These are phyloP conservation scores for Entomobrya multifasciata DNA, from an alignment of 2,888 invertebrate genomes.

Conservation along the genomic window DNA sequence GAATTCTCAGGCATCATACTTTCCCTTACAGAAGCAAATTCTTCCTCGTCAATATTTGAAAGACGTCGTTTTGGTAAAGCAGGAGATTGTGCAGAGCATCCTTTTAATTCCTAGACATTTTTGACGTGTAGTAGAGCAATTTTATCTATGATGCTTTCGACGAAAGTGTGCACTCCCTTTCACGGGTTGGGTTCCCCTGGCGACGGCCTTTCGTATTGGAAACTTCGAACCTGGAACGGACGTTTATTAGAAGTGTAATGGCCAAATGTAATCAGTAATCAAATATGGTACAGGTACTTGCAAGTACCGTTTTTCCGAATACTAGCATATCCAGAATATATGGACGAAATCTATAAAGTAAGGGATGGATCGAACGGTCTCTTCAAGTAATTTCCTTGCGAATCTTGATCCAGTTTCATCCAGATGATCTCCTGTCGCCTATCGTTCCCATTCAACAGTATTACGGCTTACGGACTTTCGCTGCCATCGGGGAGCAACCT, in stretches of 20 bases:
- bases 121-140: too few relatives aligned
- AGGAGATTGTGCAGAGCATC: neutral
- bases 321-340: neutral
- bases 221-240: neutral
- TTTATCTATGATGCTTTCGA: neutral
- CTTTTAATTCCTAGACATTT: too few relatives aligned
- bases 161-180: neutral
- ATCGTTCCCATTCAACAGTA: neutral
- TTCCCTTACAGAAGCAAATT: neutral
- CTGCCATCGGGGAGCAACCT: neutral
- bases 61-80: neutral
- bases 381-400: too few relatives aligned
- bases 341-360: too few relatives aligned
- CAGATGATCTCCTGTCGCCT: neutral
- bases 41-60: neutral
- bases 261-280: neutral
- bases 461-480: neutral
- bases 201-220: neutral
- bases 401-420: neutral
- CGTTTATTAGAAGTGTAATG: neutral
- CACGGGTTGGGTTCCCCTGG: neutral
- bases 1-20: neutral
- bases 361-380: too few relatives aligned
- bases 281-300: neutral
- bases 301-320: neutral